These are phyloP conservation scores for Pseudorhombus dupliciocellatus DNA, from an alignment of 2,113 vertebrate species.

Conservation along the genomic window DNA sequence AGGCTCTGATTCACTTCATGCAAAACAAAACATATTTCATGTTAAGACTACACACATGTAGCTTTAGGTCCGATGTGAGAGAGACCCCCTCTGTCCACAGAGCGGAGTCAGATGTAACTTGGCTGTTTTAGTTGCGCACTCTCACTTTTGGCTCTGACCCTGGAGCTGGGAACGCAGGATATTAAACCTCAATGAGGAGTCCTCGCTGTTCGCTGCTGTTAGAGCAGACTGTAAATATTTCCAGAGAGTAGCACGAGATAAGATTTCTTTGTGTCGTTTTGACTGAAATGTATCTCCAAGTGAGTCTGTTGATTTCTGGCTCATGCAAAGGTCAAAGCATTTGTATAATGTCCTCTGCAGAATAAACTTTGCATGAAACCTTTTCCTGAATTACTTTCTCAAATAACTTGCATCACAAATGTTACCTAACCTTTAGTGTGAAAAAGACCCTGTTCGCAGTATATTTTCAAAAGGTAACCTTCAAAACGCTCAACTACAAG, in stretches of 20 bases:
- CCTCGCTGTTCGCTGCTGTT: not conserved
- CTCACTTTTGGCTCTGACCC: conserved; percentile 49
- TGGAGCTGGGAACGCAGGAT: conserved; percentile 7
- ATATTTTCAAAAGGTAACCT: not conserved
- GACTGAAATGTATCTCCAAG: not conserved
- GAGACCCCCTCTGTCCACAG: not conserved
- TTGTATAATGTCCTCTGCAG: conserved; percentile 56
- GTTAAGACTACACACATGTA: conserved; percentile 1
- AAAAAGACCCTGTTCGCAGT: not conserved
- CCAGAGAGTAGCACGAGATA: not conserved
- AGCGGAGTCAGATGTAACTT: conserved; percentile 35
- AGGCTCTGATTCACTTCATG: conserved; percentile 46
- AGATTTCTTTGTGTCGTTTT: not conserved
- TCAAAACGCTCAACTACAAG: not conserved
- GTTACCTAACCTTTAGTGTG: too few species aligned
- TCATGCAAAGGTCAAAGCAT: conserved; percentile 35
- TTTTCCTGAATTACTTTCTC: not conserved
- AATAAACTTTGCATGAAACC: not conserved
- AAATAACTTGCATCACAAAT: not conserved
- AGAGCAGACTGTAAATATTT: not conserved
- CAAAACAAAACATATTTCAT: conserved; percentile 30
- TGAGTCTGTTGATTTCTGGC: conserved; percentile 40
- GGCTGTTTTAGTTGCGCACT: conserved; percentile 13
- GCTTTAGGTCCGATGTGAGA: conserved; percentile 30
- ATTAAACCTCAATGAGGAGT: not conserved